Evolutionary conservation across 2,797 vertebrate species (phyloP).

Genomic region (Pseudomugil gertrudae): DNA sequence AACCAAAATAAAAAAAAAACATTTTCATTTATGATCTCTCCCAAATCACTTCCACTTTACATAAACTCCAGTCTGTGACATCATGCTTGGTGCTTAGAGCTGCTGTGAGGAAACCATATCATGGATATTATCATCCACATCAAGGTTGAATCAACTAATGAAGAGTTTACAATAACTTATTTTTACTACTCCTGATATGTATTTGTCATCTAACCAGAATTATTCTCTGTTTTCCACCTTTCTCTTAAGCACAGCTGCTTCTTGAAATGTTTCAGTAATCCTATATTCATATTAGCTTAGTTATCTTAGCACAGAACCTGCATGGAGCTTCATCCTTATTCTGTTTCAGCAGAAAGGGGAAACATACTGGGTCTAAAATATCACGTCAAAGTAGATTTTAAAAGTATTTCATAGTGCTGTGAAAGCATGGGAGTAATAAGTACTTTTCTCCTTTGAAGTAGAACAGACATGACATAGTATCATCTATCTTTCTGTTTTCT

Average conservation of each 20-base stretch:
- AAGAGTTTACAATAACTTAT: background rate
- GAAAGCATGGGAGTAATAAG: constrained; percentile 19
- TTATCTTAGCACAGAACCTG: background rate
- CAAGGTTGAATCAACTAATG: background rate
- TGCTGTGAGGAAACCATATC: too few species aligned
- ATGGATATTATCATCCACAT: too few species aligned
- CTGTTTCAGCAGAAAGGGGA: background rate
- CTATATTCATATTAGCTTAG: background rate
- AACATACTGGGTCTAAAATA: constrained; percentile 22
- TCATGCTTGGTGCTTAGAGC: too few species aligned
- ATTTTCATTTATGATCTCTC: too few species aligned
- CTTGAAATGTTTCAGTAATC: background rate
- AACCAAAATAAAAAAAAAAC: too few species aligned
- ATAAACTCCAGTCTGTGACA: too few species aligned
- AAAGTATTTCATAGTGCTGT: constrained; percentile 7
- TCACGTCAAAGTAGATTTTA: constrained; percentile 6
- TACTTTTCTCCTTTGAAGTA: constrained; percentile 9
- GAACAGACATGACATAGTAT: constrained; percentile 19
- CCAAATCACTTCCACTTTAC: too few species aligned
- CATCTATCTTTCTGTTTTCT: constrained; percentile 10
- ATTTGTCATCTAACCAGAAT: background rate
- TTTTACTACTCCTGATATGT: background rate
- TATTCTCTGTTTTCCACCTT: background rate
- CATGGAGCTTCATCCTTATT: constrained; percentile 1
- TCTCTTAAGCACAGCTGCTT: background rate